phyloP scores from a whole-genome alignment of 2,797 vertebrate genomes.

The Crenichthys baileyi region DNA sequence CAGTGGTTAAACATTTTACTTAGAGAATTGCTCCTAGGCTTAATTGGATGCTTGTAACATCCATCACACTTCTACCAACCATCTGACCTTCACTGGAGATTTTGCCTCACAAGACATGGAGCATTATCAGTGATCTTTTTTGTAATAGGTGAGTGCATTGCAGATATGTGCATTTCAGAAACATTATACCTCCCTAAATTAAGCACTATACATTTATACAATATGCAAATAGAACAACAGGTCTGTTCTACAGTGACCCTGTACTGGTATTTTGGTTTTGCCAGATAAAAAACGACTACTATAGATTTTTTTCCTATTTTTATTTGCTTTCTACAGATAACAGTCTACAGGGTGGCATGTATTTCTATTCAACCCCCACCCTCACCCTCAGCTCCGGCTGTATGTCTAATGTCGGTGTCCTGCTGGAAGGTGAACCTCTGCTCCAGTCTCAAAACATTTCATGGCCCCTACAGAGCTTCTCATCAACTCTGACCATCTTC shows the following conservation, averaged over 20 bases:
- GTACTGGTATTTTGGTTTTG: not conserved
- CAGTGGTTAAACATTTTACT: constrained; percentile 25
- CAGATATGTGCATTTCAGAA: not conserved
- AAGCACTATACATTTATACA: not conserved
- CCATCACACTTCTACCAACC: constrained; percentile 23
- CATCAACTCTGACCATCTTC: not conserved
- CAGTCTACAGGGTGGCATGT: not conserved
- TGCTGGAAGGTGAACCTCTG: not conserved
- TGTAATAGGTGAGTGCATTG: constrained; percentile 3
- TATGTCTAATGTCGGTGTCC: not conserved
- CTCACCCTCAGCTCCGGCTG: not conserved
- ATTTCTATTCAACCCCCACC: not conserved
- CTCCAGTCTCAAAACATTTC: not conserved
- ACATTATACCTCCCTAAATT: not conserved
- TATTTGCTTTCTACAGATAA: not conserved
- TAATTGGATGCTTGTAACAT: constrained; percentile 48
- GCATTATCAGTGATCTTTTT: not conserved
- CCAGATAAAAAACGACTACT: not conserved
- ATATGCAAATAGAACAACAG: constrained; percentile 14
- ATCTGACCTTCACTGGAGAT: constrained; percentile 39
- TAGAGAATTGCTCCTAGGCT: constrained; percentile 26
- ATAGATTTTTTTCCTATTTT: not conserved
- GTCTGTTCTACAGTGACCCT: constrained; percentile 6
- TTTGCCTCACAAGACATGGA: constrained; percentile 12
- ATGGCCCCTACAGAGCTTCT: not conserved